phyloP scores from a whole-genome alignment of 1,140 invertebrate species.

The Eumaeus atala region DNA sequence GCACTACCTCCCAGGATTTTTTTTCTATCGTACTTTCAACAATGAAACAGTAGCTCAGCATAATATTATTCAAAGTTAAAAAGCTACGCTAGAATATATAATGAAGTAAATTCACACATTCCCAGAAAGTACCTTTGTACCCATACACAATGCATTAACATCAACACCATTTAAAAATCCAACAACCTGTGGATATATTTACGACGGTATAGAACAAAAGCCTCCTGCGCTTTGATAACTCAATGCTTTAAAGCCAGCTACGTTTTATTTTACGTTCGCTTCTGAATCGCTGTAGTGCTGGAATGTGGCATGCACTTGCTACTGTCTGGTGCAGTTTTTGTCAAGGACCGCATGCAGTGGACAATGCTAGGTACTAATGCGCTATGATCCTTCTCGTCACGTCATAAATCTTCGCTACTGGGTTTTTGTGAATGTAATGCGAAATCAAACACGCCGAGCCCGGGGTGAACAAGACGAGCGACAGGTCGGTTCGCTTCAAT shows the following conservation, averaged over 20 bases:
- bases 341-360: constrained; percentile 46
- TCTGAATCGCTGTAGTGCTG: constrained; percentile 8
- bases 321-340: constrained; percentile 20
- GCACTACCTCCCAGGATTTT: too few relatives aligned
- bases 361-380: constrained; percentile 65
- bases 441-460: constrained; percentile 31
- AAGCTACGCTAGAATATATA: neutral
- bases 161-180: constrained; percentile 7
- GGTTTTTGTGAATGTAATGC: constrained; percentile 41
- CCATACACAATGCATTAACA: neutral
- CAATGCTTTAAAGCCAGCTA: neutral
- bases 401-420: constrained; percentile 65
- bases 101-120: neutral
- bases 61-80: constrained; percentile 9
- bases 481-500: constrained; percentile 23
- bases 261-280: neutral
- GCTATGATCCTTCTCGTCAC: constrained; percentile 57
- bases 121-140: neutral
- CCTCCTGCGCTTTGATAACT: neutral
- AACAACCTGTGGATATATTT: neutral
- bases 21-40: too few relatives aligned
- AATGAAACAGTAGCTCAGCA: neutral
- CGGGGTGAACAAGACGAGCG: constrained; percentile 21
- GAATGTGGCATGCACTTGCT: constrained; percentile 40
- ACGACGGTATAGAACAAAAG: constrained; percentile 19